Evolutionary conservation across 53 echinoderm and acorn worm genomes (phyloP), one percentile per base, ranked within the genome.

Genomic region (Temnopleurus reevesii): DNA sequence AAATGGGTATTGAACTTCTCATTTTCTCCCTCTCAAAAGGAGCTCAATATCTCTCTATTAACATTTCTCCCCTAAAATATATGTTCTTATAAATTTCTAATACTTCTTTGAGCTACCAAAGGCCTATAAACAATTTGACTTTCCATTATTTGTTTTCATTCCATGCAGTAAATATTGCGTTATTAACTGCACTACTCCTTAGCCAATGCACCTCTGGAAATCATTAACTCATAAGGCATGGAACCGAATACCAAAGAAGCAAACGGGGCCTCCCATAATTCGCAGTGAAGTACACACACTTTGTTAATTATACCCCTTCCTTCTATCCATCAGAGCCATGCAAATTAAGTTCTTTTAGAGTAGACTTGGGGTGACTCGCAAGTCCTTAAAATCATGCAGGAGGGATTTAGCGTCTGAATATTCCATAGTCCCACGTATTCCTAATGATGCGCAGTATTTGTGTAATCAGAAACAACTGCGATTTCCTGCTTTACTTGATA

Each of bases 381-480:
- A 71, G 71, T 38, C 19, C 36, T 71, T 71, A 38, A 71, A 38
- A 71, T 41, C 19, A 9, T 21, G 41, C n/a, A 0, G 36, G 21
- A n/a, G 33, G 71, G 71, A 41, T 38, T 71, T 41, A 71, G 71
- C 15, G n/a, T 71, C 43, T 41, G n/a, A 43, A 28, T 51, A 30
- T 80, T 30, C 24, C 19, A 46, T 1, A 80, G 80, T 80, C 51
- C 41, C 51, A 29, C 10, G 19, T 29, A 53, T 53, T 80, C 80
- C 13, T 12, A 80, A 53, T 18, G 80, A 53, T 46, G 51, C 4
- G 80, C 53, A 53, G 49, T 49, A 80, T 80, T 80, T 80, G 80
- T 28, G 80, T 80, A 80, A 80, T 80, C 46, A 49, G 53, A 47
- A 80, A 80, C 80, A 80, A 80, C 80, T 80, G 80, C 36, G 45